These are phyloP conservation scores for Chymomyza costata DNA, from an alignment of 1,140 invertebrate genomes.

Conservation along the genomic window DNA sequence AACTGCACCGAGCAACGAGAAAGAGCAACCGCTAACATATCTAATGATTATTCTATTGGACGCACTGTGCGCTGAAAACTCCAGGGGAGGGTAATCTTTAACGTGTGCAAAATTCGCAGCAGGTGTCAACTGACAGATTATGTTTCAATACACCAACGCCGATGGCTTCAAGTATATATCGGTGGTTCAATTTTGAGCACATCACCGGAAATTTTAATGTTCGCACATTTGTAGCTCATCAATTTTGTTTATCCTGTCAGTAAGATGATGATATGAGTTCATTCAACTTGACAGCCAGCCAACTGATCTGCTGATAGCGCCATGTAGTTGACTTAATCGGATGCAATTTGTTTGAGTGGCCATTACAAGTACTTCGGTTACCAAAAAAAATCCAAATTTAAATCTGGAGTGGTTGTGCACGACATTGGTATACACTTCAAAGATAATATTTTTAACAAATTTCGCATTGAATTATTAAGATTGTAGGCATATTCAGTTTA, in stretches of 20 bases:
- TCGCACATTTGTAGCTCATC: conserved; percentile 67
- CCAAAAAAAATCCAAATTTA: too few relatives aligned
- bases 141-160: conserved; percentile 22
- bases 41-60: conserved; percentile 12
- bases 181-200: conserved; percentile 4
- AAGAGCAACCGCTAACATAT: conserved; percentile 43
- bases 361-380: too few relatives aligned
- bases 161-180: background rate
- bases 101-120: conserved; percentile 32
- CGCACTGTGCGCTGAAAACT: too few relatives aligned
- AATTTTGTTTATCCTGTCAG: conserved; percentile 57
- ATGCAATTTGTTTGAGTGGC: conserved; percentile 43
- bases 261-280: background rate
- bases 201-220: conserved; percentile 64
- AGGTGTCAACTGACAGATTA: conserved; percentile 42
- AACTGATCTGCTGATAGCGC: background rate
- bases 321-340: background rate
- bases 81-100: conserved; percentile 48
- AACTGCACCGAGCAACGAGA: too few relatives aligned
- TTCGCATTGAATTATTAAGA: too few relatives aligned
- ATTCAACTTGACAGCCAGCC: background rate
- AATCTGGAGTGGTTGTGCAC: too few relatives aligned
- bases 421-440: too few relatives aligned
- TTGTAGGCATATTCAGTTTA: conserved; percentile 8
- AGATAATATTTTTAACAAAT: too few relatives aligned